phyloP scores from a whole-genome alignment of 2,888 invertebrate genomes.

The Melieria picta region DNA sequence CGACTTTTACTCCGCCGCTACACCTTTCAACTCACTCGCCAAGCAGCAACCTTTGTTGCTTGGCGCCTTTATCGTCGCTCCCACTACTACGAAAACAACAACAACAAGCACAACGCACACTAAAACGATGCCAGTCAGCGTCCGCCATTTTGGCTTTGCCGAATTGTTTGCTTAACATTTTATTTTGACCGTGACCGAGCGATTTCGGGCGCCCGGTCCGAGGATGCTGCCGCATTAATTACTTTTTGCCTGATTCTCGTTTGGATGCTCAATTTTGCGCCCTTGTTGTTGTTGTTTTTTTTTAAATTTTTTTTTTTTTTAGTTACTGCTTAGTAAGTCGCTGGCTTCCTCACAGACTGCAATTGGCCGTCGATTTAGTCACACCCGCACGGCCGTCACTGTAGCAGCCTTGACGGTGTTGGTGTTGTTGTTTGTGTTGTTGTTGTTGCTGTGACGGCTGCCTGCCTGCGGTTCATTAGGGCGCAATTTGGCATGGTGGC shows the following conservation, averaged over 20 bases:
- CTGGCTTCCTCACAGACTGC: slow-evolving; percentile 4
- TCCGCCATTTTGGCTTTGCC: slow-evolving; percentile 12
- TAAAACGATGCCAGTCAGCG: background rate
- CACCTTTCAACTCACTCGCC: background rate
- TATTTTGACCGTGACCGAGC: slow-evolving; percentile 11
- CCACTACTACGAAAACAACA: too few relatives aligned
- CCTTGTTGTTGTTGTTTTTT: background rate
- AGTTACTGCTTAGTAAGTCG: slow-evolving; percentile 10
- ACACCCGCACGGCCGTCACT: background rate
- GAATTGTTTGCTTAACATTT: slow-evolving; percentile 9
- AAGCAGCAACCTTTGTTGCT: background rate
- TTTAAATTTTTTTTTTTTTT: slow-evolving; percentile 3
- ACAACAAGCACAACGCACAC: background rate
- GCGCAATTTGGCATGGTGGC: background rate
- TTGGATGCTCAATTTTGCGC: slow-evolving; percentile 8
- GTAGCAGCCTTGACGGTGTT: background rate
- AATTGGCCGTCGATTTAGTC: background rate
- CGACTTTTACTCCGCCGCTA: background rate
- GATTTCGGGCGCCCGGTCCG: background rate
- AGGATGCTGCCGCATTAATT: slow-evolving; percentile 29
- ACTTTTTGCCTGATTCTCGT: slow-evolving; percentile 24
- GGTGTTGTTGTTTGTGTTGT: background rate
- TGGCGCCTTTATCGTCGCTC: background rate
- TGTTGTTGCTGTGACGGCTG: background rate
- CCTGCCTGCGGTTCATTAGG: slow-evolving; percentile 13